Percentiles rank a stretch among this genome's conserved stretches.
Conservation (phyloP, 92 coral and sea anemone genomes). For the Epizoanthus stellaris region DNA sequence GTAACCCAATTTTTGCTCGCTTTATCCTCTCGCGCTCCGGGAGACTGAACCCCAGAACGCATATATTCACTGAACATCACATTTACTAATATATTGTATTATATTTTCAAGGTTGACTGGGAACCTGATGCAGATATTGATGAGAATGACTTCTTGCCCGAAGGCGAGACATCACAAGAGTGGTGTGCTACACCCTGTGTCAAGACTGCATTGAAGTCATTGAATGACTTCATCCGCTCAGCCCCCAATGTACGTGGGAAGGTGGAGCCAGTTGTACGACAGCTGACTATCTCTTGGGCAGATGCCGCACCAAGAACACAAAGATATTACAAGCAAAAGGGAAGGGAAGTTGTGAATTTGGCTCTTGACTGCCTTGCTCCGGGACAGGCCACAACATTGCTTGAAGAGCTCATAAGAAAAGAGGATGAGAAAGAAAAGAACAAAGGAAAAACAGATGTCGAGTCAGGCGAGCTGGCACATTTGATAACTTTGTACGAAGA, state of each 20-base stretch:
- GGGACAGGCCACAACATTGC: constrained; percentile 3
- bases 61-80: neutral
- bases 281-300: constrained; percentile 5
- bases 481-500: constrained; percentile 41
- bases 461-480: constrained; percentile 6
- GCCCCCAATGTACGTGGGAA: neutral
- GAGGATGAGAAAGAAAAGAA: neutral
- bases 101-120: constrained; percentile 10
- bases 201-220: constrained; percentile 7
- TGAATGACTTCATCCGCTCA: constrained; percentile 5
- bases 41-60: no score
- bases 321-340: constrained; percentile 14
- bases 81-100: neutral
- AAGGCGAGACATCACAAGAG: neutral
- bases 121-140: neutral
- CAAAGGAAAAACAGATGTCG: neutral
- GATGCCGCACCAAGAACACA: constrained; percentile 14
- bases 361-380: constrained; percentile 20
- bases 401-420: neutral
- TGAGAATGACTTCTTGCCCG: neutral
- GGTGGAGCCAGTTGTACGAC: constrained; percentile 7
- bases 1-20: no score
- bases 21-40: no score
- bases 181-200: constrained; percentile 17
- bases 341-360: constrained; percentile 1